These are phyloP conservation scores for Diceros bicornis DNA, from an alignment of 2,797 vertebrate species.

Conservation along the genomic window DNA sequence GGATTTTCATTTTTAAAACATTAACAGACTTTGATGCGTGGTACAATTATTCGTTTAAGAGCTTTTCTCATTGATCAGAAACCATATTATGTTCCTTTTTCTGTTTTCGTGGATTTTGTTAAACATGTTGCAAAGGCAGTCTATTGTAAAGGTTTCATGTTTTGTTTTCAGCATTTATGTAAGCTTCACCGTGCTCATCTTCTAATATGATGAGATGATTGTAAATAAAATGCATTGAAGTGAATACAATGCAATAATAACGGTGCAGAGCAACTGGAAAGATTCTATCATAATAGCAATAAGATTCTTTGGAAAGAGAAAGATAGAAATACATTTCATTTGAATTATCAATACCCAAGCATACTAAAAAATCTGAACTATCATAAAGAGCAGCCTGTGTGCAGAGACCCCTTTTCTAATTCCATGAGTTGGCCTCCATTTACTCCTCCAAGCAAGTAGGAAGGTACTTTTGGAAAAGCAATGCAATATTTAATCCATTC, in stretches of 20 bases:
- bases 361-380: constrained; percentile 63
- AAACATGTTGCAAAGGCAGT: constrained; percentile 38
- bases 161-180: constrained; percentile 46
- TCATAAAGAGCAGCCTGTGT: constrained; percentile 36
- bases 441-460: neutral
- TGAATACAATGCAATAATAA: constrained; percentile 77
- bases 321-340: constrained; percentile 65
- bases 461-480: constrained; percentile 62
- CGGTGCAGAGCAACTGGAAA: constrained; percentile 61
- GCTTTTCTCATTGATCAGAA: constrained; percentile 41
- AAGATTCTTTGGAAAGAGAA: constrained; percentile 57
- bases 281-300: constrained; percentile 34
- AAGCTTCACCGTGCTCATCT: constrained; percentile 60
- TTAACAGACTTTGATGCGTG: constrained; percentile 23
- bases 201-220: constrained; percentile 52
- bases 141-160: constrained; percentile 40
- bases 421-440: constrained; percentile 62
- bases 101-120: neutral
- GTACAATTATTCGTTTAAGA: constrained; percentile 29
- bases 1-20: constrained; percentile 11
- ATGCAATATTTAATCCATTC: constrained; percentile 58
- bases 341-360: neutral
- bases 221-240: constrained; percentile 82
- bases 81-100: neutral
- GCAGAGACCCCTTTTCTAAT: constrained; percentile 55